phyloP scores from a whole-genome alignment of 2,888 invertebrate genomes.

The Pachliopta kotzebuea region DNA sequence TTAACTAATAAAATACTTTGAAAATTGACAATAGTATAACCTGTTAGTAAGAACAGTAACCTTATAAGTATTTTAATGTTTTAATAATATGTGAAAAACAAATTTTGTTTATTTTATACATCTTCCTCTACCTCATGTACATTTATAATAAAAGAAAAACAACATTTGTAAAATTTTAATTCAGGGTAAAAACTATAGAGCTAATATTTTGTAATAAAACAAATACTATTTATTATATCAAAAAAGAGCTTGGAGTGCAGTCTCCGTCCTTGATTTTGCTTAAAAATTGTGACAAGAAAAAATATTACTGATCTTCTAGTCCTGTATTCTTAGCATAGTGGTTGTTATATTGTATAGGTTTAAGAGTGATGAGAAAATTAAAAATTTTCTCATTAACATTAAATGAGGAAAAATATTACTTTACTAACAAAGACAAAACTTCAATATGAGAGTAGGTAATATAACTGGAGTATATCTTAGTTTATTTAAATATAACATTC shows the following conservation, averaged over 20 bases:
- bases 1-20: not conserved
- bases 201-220: conserved; percentile 4
- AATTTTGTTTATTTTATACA: conserved; percentile 9
- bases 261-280: conserved; percentile 59
- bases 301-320: conserved; percentile 65
- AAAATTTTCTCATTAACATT: conserved; percentile 11
- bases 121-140: conserved; percentile 18
- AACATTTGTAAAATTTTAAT: not conserved
- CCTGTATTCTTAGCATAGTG: conserved; percentile 50
- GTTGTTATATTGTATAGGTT: conserved; percentile 40
- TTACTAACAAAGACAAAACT: not conserved
- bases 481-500: no score
- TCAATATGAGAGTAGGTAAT: no score
- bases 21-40: conserved; percentile 8
- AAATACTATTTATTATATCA: conserved; percentile 28
- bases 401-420: conserved; percentile 35
- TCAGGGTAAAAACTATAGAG: conserved; percentile 17
- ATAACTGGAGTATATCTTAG: no score
- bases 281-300: conserved; percentile 32
- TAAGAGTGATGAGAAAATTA: conserved; percentile 20
- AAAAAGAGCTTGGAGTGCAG: conserved; percentile 53
- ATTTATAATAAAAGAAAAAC: not conserved
- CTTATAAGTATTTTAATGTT: conserved; percentile 1
- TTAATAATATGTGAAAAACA: conserved; percentile 4
- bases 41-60: not conserved